phyloP scores from a whole-genome alignment of 2,113 vertebrate species.

The Alaudala cheleensis region DNA sequence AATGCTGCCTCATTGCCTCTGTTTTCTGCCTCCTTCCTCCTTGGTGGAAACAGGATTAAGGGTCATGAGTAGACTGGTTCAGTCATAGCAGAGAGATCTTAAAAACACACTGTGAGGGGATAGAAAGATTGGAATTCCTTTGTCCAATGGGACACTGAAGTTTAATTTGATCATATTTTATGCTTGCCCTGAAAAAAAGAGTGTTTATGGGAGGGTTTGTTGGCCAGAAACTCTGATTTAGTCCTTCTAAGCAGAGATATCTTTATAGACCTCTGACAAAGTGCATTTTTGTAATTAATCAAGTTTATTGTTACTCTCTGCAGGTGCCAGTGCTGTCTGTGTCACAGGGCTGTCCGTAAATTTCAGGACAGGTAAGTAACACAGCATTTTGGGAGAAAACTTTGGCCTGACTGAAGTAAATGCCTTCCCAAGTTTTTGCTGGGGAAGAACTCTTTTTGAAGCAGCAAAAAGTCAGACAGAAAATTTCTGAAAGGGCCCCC shows the following conservation, averaged over 20 bases:
- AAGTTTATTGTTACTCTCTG: background rate
- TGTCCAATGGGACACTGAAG: background rate
- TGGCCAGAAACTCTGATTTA: background rate
- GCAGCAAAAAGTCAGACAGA: background rate
- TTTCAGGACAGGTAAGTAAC: constrained; percentile 48
- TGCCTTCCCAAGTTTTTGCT: background rate
- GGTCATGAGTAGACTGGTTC: background rate
- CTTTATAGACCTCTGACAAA: background rate
- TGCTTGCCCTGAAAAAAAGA: background rate
- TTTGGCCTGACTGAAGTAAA: background rate
- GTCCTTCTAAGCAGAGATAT: background rate
- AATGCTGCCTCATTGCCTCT: background rate
- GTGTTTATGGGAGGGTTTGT: background rate
- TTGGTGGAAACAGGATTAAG: background rate
- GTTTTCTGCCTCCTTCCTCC: background rate
- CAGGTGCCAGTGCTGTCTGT: constrained; percentile 5
- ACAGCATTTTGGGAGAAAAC: background rate
- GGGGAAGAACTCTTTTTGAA: background rate
- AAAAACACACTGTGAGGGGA: background rate
- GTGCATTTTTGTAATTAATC: background rate
- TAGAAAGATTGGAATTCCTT: background rate
- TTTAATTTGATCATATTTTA: background rate
- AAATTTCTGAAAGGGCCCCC: background rate
- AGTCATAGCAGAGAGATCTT: background rate
- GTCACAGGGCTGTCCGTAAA: background rate